Evolutionary conservation across 1,140 invertebrate genomes (phyloP), one percentile per base, ranked within the genome.

Genomic region (Drosophila repletoides): DNA sequence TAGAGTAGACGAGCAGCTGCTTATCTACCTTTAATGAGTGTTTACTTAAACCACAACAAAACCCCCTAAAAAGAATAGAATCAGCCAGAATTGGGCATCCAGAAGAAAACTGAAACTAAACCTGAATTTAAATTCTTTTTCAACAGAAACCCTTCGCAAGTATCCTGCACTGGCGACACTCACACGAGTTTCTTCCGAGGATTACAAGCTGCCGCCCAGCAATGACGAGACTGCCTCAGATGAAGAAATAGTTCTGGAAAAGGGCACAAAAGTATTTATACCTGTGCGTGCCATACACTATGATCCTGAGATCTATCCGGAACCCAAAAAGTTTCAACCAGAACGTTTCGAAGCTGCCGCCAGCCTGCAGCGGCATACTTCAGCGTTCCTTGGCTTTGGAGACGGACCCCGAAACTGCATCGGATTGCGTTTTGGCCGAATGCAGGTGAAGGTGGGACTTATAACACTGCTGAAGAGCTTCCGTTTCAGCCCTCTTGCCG

Each of bases 401-500:
- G 93, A 94, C 46, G 95, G 94, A n/a, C 93, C 93, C 0, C 91
- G 94, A 53, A 92, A 93, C 75, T 93, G 93, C 72, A 92, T 93
- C 48, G 93, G 92, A 91, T 10, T 76, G 26, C 60, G 79, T 2
- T 89, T 89, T 5, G 88, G 68, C 0, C 55, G 60, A 2, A 72
- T 88, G 69, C 79, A 81, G 66, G 52, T 76, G n/a, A 64, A 53
- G 36, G 56, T 88, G 19, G 88, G 69, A 0, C 65, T 89, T 3
- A 58, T 81, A 12, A 43, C 38, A 0, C 3, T 89, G 46, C 36
- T 89, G 0, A 45, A 9, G 1, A 59, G 77, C 46, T 92, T 88
- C 36, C 60, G 73, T 21, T 91, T 91, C 52, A 45, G 26, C n/a
- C 17, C 40, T 12, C 65, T 61, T 1, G 31, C 6, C 1, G 41